Evolutionary conservation across 2,113 vertebrate species (phyloP).

Genomic region (Xiphorhynchus elegans): DNA sequence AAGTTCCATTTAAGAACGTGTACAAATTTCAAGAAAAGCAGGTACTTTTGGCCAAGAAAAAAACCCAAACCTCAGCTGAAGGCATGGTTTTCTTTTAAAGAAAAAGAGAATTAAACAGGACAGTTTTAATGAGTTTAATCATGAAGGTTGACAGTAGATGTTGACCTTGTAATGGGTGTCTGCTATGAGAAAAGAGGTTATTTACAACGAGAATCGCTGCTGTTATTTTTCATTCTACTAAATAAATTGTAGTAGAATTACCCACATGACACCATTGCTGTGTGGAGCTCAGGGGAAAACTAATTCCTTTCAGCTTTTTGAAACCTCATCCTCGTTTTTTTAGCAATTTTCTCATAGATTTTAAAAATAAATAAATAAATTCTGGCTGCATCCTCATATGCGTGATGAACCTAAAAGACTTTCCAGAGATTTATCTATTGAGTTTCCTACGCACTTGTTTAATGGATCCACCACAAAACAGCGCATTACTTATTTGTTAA

Average conservation of each 20-base stretch:
- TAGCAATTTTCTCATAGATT: background rate
- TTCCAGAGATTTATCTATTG: background rate
- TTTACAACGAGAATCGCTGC: background rate
- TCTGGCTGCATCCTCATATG: fast-evolving
- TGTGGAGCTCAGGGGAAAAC: background rate
- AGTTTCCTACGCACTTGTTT: background rate
- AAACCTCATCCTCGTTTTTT: background rate
- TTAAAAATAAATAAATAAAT: background rate
- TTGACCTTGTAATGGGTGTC: background rate
- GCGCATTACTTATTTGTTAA: slow-evolving; percentile 25
- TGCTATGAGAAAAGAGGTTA: slow-evolving; percentile 5
- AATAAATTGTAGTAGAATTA: slow-evolving; percentile 10
- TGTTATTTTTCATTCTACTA: slow-evolving; percentile 17
- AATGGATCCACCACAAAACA: background rate
- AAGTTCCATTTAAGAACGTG: background rate
- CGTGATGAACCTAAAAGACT: background rate
- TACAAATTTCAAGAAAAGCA: background rate
- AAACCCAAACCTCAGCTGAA: background rate
- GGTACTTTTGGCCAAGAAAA: background rate
- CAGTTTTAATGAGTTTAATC: slow-evolving; percentile 11
- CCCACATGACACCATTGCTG: background rate
- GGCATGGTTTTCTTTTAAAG: background rate
- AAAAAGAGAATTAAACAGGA: background rate
- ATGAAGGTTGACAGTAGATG: background rate
- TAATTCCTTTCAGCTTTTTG: background rate